A percentile compares a stretch with the other conserved stretches of the same genome.
phyloP scores from a whole-genome alignment of 1,140 invertebrate species.

The Pseudomyrmex flavicornis region DNA sequence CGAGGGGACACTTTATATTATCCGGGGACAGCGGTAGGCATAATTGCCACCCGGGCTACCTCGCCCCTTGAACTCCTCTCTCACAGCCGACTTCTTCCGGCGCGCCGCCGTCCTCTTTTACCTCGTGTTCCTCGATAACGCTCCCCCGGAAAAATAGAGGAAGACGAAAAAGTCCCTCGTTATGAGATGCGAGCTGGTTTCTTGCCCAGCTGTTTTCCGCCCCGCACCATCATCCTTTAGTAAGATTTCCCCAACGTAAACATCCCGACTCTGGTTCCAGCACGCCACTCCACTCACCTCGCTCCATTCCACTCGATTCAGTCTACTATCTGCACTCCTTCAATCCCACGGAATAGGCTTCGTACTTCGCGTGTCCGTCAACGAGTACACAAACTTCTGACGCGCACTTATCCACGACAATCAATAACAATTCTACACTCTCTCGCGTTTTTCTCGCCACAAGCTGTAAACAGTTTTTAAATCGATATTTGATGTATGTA shows the following conservation, averaged over 20 bases:
- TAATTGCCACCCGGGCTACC: slow-evolving; percentile 67
- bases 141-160: slow-evolving; percentile 31
- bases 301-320: slow-evolving; percentile 58
- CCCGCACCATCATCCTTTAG: slow-evolving; percentile 68
- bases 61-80: slow-evolving; percentile 24
- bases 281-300: slow-evolving; percentile 69
- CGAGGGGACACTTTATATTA: slow-evolving; percentile 74
- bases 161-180: slow-evolving; percentile 62
- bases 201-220: slow-evolving; percentile 62
- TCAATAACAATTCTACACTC: background rate
- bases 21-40: slow-evolving; percentile 72
- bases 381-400: slow-evolving; percentile 57
- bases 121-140: slow-evolving; percentile 24
- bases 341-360: slow-evolving; percentile 63
- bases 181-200: slow-evolving; percentile 74
- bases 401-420: background rate
- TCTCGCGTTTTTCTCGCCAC: background rate
- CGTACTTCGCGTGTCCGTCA: slow-evolving; percentile 56
- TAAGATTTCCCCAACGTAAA: slow-evolving; percentile 78
- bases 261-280: slow-evolving; percentile 66
- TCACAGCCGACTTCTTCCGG: background rate
- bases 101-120: slow-evolving; percentile 10
- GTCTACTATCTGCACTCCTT: slow-evolving; percentile 54
- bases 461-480: background rate
- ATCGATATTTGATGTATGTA: background rate